Base-by-base conservation (phyloP, 2,113 vertebrate genomes). In the Meles meles region DNA sequence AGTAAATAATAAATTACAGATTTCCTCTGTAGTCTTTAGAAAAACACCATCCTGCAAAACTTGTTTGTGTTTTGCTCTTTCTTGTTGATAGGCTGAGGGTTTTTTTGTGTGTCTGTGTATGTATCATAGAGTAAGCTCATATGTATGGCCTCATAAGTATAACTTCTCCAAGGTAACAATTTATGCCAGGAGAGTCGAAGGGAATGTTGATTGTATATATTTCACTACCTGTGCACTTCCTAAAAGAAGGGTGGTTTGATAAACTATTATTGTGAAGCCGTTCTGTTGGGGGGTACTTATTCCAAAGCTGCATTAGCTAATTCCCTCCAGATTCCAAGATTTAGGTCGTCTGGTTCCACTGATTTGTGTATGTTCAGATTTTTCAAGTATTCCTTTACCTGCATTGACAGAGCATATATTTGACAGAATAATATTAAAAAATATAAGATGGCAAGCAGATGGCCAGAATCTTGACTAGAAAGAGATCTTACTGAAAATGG, bases 371-470 rank as follows among this genome's bases (percentile, higher is more conserved):
- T 90, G 71, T 93, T 97, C 92, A 77, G 95, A 96, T 96, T 97
- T 97, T 97, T 96, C 90, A 80, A 96, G 79, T 97, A 84, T 97
- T 95, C 95, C 76, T 96, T 97, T 94, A 98, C 97, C 97, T 98
- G 96, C 44, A 12, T 92, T 97, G 97, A 98, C 96, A 97, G 96
- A 97, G 89, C 90, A 90, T 94, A 76, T 93, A 97, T 97, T 97
- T 98, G 92, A 96, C 97, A 98, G 98, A 98, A 98, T 93, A 98
- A 98, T 96, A 98, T 97, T 97, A 97, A 67, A 96, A 98, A 96
- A 97, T 88, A 69, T 96, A 97, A 98, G 96, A 98, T 97, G 82
- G 98, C 91, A 98, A 98, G 97, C 98, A 98, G 98, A 98, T 98
- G 98, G 98, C 93, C 97, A 93, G 96, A 97, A 79, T 98, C 97